A percentile compares a stretch with the other conserved stretches of the same genome.
Conservation (phyloP, 2,888 invertebrate species). For the Hyppa rectilinea region DNA sequence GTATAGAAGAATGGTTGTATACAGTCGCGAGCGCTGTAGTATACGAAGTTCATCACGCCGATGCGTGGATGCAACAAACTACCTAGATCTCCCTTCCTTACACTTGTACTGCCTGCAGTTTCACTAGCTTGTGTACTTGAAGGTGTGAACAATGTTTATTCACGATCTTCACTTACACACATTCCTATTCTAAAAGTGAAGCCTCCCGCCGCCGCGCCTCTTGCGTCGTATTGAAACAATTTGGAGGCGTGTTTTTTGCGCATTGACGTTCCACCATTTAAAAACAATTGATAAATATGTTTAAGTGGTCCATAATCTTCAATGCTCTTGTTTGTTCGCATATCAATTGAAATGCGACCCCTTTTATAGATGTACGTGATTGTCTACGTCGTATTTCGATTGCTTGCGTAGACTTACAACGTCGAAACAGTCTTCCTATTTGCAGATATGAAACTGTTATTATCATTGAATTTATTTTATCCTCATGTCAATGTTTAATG, state of each 20-base stretch:
- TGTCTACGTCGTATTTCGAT: constrained; percentile 59
- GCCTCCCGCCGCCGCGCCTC: not conserved
- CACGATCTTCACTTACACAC: constrained; percentile 22
- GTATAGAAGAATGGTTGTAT: constrained; percentile 39
- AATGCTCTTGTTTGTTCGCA: constrained; percentile 66
- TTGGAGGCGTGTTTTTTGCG: constrained; percentile 60
- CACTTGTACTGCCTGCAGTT: constrained; percentile 26
- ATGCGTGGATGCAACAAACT: constrained; percentile 14
- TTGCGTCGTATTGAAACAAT: constrained; percentile 25
- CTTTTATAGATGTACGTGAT: constrained; percentile 36
- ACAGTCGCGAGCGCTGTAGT: not conserved
- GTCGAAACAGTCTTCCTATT: constrained; percentile 41
- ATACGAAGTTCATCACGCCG: constrained; percentile 1
- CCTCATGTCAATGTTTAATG: constrained; percentile 20
- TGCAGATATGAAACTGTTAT: constrained; percentile 21
- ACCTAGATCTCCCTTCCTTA: constrained; percentile 14
- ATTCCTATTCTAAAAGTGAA: constrained; percentile 32
- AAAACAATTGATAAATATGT: constrained; percentile 59
- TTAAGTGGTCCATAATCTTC: constrained; percentile 59
- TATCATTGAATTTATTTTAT: constrained; percentile 44
- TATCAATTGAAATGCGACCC: constrained; percentile 65
- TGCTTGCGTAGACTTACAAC: constrained; percentile 31
- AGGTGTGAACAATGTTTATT: constrained; percentile 41
- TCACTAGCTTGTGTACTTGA: constrained; percentile 33
- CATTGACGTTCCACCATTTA: constrained; percentile 61